A percentile compares a stretch with the other conserved stretches of the same genome.
These are phyloP conservation scores for Garra rufa DNA, from an alignment of 2,113 vertebrate species.

Conservation along the genomic window DNA sequence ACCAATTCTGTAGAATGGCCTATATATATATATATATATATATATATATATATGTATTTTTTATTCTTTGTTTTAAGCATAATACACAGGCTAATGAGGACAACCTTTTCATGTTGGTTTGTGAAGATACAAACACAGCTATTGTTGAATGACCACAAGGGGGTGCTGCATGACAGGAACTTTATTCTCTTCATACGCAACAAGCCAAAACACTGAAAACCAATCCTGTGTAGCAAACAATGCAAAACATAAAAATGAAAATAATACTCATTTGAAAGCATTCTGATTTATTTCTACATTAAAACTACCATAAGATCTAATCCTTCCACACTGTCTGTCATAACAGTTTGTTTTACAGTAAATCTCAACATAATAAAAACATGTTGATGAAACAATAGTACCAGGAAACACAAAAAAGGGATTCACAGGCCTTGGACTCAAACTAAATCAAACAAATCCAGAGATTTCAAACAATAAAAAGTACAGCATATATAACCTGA, in stretches of 20 bases:
- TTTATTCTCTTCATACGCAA: background rate
- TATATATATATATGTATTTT: no score
- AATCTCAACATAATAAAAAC: background rate
- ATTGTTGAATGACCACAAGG: slow-evolving; percentile 31
- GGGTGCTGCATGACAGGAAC: background rate
- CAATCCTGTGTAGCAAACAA: background rate
- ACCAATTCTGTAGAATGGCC: no score
- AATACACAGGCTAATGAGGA: background rate
- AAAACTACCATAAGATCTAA: slow-evolving; percentile 22
- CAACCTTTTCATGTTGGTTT: background rate
- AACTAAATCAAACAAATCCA: background rate
- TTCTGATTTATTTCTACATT: slow-evolving; percentile 33
- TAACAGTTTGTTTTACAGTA: background rate
- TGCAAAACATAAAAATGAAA: background rate
- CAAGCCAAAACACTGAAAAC: background rate
- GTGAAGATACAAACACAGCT: background rate
- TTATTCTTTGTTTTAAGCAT: background rate
- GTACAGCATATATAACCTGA: background rate
- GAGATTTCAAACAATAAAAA: background rate
- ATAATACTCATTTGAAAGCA: background rate
- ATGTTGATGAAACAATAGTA: background rate
- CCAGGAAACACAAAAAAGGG: background rate
- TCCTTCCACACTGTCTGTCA: background rate
- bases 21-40: no score
- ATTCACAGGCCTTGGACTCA: background rate